Conservation (phyloP, 2,113 vertebrate genomes). For the Struthidea cinerea region DNA sequence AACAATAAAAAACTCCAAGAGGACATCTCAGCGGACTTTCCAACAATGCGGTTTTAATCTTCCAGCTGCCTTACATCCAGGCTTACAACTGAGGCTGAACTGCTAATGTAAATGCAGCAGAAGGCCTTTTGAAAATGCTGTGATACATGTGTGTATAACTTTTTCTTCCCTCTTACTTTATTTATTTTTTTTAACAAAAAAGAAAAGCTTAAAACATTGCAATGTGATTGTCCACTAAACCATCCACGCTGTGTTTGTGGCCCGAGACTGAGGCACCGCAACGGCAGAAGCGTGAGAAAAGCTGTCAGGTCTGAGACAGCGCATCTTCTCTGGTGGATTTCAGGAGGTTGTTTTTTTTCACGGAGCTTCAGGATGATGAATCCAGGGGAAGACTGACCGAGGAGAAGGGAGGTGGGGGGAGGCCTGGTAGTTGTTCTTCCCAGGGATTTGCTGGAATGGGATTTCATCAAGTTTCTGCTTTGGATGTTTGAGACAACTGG, state of each 20-base stretch:
- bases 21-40: conserved; percentile 50
- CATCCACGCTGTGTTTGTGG: conserved; percentile 37
- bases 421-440: not conserved
- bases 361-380: conserved; percentile 24
- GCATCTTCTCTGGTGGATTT: not conserved
- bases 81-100: conserved; percentile 65
- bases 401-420: conserved; percentile 14
- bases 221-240: conserved; percentile 53
- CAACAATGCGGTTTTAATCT: conserved; percentile 66
- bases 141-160: conserved; percentile 55
- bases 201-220: conserved; percentile 42
- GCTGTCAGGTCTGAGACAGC: not conserved
- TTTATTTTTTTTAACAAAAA: conserved; percentile 42
- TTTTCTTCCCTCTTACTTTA: conserved; percentile 41
- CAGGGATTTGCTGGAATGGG: not conserved
- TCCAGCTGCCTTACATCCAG: conserved; percentile 78
- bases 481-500: conserved; percentile 49
- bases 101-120: conserved; percentile 39
- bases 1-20: conserved; percentile 3
- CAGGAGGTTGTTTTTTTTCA: not conserved
- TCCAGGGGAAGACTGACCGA: not conserved
- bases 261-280: conserved; percentile 45
- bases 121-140: conserved; percentile 70
- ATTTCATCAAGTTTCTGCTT: not conserved
- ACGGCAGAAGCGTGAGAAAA: not conserved